Evolutionary conservation across 2,113 vertebrate species (phyloP).

Genomic region (Trinectes maculatus): DNA sequence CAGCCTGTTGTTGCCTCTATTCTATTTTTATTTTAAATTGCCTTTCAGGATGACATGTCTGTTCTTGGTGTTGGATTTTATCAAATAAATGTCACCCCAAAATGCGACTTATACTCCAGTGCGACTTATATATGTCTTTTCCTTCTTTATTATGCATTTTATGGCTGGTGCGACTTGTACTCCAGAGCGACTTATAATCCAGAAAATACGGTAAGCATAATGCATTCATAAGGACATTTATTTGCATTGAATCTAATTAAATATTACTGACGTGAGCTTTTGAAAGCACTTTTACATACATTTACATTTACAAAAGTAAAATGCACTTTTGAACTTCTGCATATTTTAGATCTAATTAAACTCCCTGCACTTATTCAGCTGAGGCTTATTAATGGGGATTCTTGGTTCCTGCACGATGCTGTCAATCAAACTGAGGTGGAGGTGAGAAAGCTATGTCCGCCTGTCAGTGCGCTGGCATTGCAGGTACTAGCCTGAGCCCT

Average conservation of each 20-base stretch:
- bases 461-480: slow-evolving; percentile 56
- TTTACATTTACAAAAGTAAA: no score
- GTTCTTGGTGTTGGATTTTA: no score
- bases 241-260: not conserved
- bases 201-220: not conserved
- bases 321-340: no score
- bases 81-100: no score
- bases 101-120: no score
- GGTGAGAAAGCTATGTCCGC: slow-evolving; percentile 58
- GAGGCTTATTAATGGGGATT: slow-evolving; percentile 36
- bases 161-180: no score
- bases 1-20: no score
- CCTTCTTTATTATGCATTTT: no score
- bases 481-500: slow-evolving; percentile 57
- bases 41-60: no score
- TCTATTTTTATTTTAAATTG: no score
- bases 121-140: no score
- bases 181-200: no score
- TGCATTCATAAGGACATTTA: not conserved
- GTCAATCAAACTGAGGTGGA: slow-evolving; percentile 52
- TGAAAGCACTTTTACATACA: not conserved
- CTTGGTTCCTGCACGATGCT: slow-evolving; percentile 15
- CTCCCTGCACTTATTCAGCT: not conserved
- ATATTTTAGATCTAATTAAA: slow-evolving; percentile 19
- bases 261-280: not conserved